Percentiles rank a stretch among this genome's conserved stretches.
Conservation (phyloP, 2,113 vertebrate genomes). For the Euleptes europaea region DNA sequence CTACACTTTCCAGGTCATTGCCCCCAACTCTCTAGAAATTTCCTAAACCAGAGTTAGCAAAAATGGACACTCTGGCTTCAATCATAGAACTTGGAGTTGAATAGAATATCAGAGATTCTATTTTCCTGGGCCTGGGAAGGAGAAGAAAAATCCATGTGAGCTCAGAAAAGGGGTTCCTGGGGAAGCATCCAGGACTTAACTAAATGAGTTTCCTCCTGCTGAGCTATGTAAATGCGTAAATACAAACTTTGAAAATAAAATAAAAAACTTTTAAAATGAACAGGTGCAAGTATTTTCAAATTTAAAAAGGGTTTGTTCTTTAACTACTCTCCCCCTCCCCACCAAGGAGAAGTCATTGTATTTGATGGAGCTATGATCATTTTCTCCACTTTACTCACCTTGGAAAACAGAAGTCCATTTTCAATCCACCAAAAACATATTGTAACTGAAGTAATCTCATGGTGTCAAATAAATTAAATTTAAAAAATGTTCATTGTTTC, state of each 20-base stretch:
- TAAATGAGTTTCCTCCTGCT: not conserved
- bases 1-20: too few species aligned
- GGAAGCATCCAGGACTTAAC: too few species aligned
- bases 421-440: not conserved
- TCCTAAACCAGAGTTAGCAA: too few species aligned
- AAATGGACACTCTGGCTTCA: too few species aligned
- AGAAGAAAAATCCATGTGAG: too few species aligned
- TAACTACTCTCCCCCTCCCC: not conserved
- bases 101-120: too few species aligned
- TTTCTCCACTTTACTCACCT: not conserved
- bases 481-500: not conserved
- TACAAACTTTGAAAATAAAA: not conserved
- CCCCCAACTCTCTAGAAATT: too few species aligned
- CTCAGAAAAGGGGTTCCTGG: too few species aligned
- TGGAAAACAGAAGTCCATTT: slow-evolving; percentile 13
- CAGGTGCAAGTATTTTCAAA: not conserved
- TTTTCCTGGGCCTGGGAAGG: too few species aligned
- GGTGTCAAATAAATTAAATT: slow-evolving; percentile 15
- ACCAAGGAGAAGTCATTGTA: slow-evolving; percentile 8
- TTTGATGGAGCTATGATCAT: not conserved
- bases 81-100: too few species aligned
- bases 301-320: not conserved
- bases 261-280: not conserved
- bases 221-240: not conserved
- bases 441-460: slow-evolving; percentile 16